Evolutionary conservation across 2,113 vertebrate species (phyloP).

Genomic region (Chinchilla lanigera): DNA sequence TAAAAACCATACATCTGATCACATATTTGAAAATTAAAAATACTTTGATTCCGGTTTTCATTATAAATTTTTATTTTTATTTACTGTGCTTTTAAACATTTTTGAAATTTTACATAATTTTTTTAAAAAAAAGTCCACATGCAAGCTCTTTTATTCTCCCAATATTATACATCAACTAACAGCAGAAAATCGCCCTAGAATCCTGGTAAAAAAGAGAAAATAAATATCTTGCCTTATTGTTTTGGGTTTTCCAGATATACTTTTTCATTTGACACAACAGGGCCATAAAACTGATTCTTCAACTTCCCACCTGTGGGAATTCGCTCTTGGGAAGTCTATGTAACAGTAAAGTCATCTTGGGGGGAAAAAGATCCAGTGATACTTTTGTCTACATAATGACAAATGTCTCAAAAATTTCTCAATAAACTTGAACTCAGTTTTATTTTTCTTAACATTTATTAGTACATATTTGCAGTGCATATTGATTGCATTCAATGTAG

Average conservation of each 20-base stretch:
- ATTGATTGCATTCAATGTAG: too few relatives aligned
- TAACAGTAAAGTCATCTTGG: conserved; percentile 64
- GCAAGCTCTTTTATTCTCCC: background rate
- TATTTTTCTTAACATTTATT: background rate
- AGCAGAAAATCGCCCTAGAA: conserved; percentile 3
- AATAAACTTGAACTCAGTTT: conserved; percentile 64
- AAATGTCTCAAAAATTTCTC: conserved; percentile 47
- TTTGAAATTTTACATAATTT: background rate
- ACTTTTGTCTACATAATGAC: conserved; percentile 61
- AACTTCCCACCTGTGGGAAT: background rate
- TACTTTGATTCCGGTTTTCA: background rate
- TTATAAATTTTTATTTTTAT: background rate
- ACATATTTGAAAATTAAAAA: background rate
- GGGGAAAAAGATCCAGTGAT: conserved; percentile 47
- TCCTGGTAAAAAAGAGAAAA: conserved; percentile 3
- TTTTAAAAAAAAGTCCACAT: background rate
- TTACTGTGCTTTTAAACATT: background rate
- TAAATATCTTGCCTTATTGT: background rate
- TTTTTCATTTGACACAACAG: conserved; percentile 27
- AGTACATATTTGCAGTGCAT: too few relatives aligned
- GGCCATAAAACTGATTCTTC: background rate
- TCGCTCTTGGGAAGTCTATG: conserved; percentile 55
- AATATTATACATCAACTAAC: conserved; percentile 6
- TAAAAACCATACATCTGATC: conserved; percentile 32
- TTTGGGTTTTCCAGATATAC: background rate